Base-by-base conservation (phyloP, 2,888 invertebrate genomes). In the Euplagia quadripunctaria region DNA sequence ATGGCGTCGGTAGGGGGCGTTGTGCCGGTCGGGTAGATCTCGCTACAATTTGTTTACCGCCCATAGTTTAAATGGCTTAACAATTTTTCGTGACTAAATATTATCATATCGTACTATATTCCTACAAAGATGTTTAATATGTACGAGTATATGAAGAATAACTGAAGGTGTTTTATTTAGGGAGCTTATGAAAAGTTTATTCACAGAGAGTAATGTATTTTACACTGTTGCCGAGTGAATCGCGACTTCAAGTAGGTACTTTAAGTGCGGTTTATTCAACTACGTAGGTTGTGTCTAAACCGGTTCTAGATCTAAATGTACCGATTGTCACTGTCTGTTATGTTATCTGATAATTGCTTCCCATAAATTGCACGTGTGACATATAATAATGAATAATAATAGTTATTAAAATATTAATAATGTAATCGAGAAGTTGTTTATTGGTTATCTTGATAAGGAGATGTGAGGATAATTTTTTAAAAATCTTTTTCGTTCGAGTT, bases 261-360 rank as follows among this genome's bases (percentile, higher is more conserved):
- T 31, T 31, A 31, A 31, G 31, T 16, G 46, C 20, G 46, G 49
- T 16, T 16, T 66, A 66, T 66, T 66, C 20, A 51, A 67, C 67
- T 68, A 64, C 42, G 16, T 20, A 43, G 20, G 9, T 20, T 20
- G 12, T 67, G n/a, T 49, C 7, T 6, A 31, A 72, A 81, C 83
- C 75, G 68, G 81, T 78, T 70, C 63, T 64, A 17, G n/a, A n/a
- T 51, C 12, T 74, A 80, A 80, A 68, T 73, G 63, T 73, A 31
- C 17, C 42, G 69, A 80, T 65, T 80, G 81, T 83, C 84, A 71
- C 69, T n/a, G 64, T 42, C 69, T 74, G 68, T 71, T 75, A 65
- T 74, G 68, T 71, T 75, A 65, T 71, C 51, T 51, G 20, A 17
- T 74, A 68, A 75, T 81, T 64, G 70, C 68, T 74, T 72, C 68